Evolutionary conservation across 2,113 vertebrate species (phyloP).

Genomic region (Chamaetylas fuelleborni): DNA sequence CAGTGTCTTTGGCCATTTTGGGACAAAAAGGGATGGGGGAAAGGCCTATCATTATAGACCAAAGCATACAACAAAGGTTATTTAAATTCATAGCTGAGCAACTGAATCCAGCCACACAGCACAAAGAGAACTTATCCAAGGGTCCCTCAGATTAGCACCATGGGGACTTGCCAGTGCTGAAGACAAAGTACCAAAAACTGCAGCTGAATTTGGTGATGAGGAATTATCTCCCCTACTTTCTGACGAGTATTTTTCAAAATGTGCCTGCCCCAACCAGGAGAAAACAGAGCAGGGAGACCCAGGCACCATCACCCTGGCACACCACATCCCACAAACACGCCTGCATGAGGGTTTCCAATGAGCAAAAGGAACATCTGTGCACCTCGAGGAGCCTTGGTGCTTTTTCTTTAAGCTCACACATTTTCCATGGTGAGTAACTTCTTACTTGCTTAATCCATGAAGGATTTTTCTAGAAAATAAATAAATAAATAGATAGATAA

Average conservation of each 20-base stretch:
- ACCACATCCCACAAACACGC: not conserved
- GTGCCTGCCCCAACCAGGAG: accelerated
- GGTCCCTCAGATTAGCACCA: not conserved
- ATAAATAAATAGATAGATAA: not conserved
- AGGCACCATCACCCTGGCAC: accelerated
- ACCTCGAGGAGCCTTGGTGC: not conserved
- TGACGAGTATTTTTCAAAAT: not conserved
- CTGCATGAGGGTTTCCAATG: not conserved
- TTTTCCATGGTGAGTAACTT: not conserved
- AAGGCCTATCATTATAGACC: not conserved
- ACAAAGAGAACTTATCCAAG: accelerated
- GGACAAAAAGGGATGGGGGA: not conserved
- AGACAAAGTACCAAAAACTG: not conserved
- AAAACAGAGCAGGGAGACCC: not conserved
- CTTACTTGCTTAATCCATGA: not conserved
- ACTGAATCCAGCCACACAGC: not conserved
- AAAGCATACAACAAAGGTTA: not conserved
- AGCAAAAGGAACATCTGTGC: not conserved
- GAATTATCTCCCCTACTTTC: not conserved
- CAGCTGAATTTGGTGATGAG: not conserved
- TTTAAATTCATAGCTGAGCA: not conserved
- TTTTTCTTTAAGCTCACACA: not conserved
- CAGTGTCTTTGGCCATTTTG: not conserved
- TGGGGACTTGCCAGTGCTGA: not conserved
- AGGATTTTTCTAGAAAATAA: not conserved